Evolutionary conservation across 2,113 vertebrate genomes (phyloP), one percentile per base, ranked within the genome.

Genomic region (Dipodomys ordii): DNA sequence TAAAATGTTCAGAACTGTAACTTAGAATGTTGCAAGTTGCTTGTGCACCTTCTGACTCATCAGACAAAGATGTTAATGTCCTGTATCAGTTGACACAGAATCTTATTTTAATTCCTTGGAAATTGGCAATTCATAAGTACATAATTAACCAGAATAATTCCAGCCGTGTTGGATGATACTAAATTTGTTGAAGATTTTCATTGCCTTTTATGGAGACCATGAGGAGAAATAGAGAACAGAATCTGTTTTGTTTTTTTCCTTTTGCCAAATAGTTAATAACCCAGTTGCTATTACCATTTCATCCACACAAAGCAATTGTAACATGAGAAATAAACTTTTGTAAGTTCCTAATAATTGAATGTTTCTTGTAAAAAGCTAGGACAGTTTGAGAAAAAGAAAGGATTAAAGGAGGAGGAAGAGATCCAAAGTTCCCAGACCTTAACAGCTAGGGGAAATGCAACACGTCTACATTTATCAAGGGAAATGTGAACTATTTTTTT

Each of bases 141-240:
- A 13, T 91, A 96, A 89, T 91, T 94, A 89, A 91, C 80, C 69
- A 92, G 49, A 96, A 68, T 57, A 94, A 27, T 94, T 91, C 65
- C 83, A 93, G 30, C 64, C 19, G 53, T 82, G 30, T 81, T 90
- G 27, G 68, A 81, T 65, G 57, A 91, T 88, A 71, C 76, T 76
- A 65, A 92, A 76, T 87, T 93, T 91, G 88, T 60, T 89, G 23
- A 82, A 74, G 64, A 74, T 28, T 94, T 94, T 82, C 87, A 68
- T 92, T 95, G 8, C 81, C 94, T 95, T 97, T 97, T 96, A 92
- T 88, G 95, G 93, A 93, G 30, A 97, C 90, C 49, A 57, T 74
- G 44, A 93, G 62, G 49, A 28, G 15, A 87, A 95, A 77, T 74
- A 13, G 73, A 87, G 60, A 95, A 67, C 5, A 53, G 22, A 30